A percentile compares a stretch with the other conserved stretches of the same genome.
Conservation (phyloP, 2,888 invertebrate genomes). For the Aproaerema taeniolella region DNA sequence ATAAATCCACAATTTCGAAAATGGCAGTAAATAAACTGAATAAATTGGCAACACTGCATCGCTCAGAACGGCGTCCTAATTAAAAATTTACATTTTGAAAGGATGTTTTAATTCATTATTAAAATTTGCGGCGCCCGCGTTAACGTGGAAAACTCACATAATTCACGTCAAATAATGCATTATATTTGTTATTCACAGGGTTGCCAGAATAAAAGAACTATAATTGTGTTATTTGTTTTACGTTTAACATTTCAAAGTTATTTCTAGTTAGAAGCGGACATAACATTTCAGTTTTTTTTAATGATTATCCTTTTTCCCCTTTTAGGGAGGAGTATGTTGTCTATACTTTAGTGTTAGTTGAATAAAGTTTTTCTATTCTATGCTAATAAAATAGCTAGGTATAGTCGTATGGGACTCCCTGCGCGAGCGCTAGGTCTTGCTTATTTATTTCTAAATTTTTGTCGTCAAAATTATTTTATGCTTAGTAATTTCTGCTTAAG, state of each 20-base stretch:
- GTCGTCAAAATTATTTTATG: too few relatives aligned
- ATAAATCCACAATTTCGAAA: neutral
- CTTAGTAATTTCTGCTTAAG: too few relatives aligned
- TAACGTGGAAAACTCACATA: conserved; percentile 35
- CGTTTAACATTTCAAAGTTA: neutral
- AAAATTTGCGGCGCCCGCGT: conserved; percentile 65
- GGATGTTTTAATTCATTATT: conserved; percentile 71
- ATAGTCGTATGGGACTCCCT: too few relatives aligned
- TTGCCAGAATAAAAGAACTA: conserved; percentile 9
- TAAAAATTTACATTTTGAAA: conserved; percentile 73
- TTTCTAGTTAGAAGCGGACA: too few relatives aligned
- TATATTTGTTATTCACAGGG: conserved; percentile 26
- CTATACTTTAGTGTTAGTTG: too few relatives aligned
- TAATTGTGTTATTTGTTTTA: neutral
- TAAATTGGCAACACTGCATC: conserved; percentile 5
- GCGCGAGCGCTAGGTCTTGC: too few relatives aligned
- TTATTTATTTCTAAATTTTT: too few relatives aligned
- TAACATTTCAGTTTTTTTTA: too few relatives aligned
- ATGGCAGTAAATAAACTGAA: conserved; percentile 8
- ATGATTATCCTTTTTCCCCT: too few relatives aligned
- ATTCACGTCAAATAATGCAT: conserved; percentile 20
- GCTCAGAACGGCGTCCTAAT: conserved; percentile 45
- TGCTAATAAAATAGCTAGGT: too few relatives aligned
- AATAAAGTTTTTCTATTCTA: too few relatives aligned
- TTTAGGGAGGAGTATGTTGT: too few relatives aligned